phyloP scores from a whole-genome alignment of 2,113 vertebrate species.

The Pantherophis guttatus region DNA sequence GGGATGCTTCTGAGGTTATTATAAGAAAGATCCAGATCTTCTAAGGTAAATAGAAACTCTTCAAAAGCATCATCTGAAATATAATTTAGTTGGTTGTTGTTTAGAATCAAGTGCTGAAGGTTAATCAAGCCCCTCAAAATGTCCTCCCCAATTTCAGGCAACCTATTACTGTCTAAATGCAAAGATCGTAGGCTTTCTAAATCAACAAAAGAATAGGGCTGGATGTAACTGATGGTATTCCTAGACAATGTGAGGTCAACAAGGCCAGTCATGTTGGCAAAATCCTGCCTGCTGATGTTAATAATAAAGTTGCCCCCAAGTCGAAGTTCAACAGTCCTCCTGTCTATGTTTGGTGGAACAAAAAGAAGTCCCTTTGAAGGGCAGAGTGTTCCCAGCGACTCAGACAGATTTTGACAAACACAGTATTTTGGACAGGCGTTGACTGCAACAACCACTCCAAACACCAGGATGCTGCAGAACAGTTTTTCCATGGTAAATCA shows the following conservation, averaged over 20 bases:
- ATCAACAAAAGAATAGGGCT: constrained; percentile 93
- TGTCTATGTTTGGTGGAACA: constrained; percentile 90
- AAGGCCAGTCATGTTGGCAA: constrained; percentile 96
- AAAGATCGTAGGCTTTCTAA: constrained; percentile 92
- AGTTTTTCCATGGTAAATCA: constrained; percentile 97
- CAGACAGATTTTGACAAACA: constrained; percentile 96
- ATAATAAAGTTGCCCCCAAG: constrained; percentile 96
- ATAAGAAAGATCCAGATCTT: constrained; percentile 96
- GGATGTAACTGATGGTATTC: constrained; percentile 93
- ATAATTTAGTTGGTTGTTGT: constrained; percentile 90
- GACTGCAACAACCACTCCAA: constrained; percentile 87
- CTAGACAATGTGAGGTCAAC: constrained; percentile 95
- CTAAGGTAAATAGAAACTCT: constrained; percentile 86
- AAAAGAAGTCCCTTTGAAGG: constrained; percentile 96
- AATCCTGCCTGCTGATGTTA: constrained; percentile 89
- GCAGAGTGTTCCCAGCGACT: constrained; percentile 95
- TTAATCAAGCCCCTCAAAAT: constrained; percentile 89
- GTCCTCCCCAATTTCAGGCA: constrained; percentile 89
- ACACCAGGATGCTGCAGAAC: constrained; percentile 88
- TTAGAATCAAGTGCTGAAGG: constrained; percentile 94
- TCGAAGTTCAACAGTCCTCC: constrained; percentile 93
- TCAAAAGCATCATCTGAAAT: constrained; percentile 87
- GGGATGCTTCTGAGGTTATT: constrained; percentile 91
- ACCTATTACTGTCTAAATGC: constrained; percentile 90
- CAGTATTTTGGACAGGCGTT: constrained; percentile 97